Base-by-base conservation (phyloP, 2,888 invertebrate genomes). In the Microplitis deprimator region DNA sequence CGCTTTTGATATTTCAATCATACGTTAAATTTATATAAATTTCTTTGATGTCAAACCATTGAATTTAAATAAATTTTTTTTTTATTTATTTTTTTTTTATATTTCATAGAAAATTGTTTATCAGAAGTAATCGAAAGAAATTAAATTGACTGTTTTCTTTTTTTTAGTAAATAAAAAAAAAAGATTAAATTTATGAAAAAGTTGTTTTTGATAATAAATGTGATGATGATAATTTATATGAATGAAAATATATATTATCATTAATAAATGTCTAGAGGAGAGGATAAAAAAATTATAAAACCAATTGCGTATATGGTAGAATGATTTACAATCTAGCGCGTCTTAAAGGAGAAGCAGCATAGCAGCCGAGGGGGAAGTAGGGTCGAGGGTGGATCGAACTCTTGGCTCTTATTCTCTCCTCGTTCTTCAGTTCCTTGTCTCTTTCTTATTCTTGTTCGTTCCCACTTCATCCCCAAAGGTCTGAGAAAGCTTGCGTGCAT, bases 401-500 rank as follows among this genome's bases (percentile, higher is more conserved):
- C 50, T 8, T 13, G 50, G 50, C 50, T 50, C 13, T 50, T 50
- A 8, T 50, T 50, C 10, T 41, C 41, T 41, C 41, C 41, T 10
- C 68, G 6, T 68, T 68, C 8, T 68, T 17, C n/a, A 8, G 39
- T 40, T 41, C 68, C 17, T n/a, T 1, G 40, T 5, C 16, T 59
- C 50, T 29, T 20, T 20, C 13, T 68, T 68, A 41, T 59, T 70
- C 70, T 59, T 17, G n/a, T 13, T 50, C 38, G 16, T n/a, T 70
- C 61, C 70, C 62, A 70, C 59, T 70, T 41, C 72, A 67, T 65
- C 71, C 69, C 77, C 71, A 60, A 7, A 59, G 38, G 70, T 38
- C 70, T 67, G n/a, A 17, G 40, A 39, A 39, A 73, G 72, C 73
- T 79, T 78, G 77, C 78, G 80, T 78, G 80, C 82, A 83, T 87